A percentile compares a stretch with the other conserved stretches of the same genome.
Conservation (phyloP, 64 coral and sea anemone genomes). For the Pachyseris speciosa region DNA sequence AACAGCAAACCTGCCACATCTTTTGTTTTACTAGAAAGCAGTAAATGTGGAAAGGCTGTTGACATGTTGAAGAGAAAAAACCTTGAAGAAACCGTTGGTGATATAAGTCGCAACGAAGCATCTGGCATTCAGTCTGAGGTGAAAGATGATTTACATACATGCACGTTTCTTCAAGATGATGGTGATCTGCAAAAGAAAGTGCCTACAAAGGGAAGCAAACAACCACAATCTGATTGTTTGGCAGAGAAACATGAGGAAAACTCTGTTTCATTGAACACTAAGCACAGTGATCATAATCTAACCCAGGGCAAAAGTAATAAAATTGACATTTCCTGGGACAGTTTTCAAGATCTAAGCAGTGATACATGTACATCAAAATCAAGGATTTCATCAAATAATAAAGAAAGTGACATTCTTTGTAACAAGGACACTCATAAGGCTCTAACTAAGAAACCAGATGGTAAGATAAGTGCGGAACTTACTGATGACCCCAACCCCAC, state of each 20-base stretch:
- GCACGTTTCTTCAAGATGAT: background rate
- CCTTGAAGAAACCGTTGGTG: background rate
- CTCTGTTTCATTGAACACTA: background rate
- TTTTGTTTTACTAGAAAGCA: background rate
- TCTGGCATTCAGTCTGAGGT: background rate
- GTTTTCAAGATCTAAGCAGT: background rate
- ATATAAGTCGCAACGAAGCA: background rate
- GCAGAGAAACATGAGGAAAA: background rate
- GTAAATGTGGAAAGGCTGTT: background rate
- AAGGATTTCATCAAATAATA: background rate
- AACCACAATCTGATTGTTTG: background rate
- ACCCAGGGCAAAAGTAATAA: too few species aligned
- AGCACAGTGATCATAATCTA: background rate
- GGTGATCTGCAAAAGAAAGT: background rate
- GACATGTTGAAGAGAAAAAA: background rate
- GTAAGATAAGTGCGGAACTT: too few species aligned
- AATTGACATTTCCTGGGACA: background rate
- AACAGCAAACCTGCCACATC: background rate
- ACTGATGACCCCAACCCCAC: too few species aligned
- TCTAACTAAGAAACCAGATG: background rate
- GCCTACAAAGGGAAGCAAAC: background rate
- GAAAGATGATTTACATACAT: background rate
- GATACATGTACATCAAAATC: background rate
- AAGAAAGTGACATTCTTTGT: background rate
- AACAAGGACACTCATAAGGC: background rate